Base-by-base conservation (phyloP, 1,140 invertebrate genomes). In the Drosophila athabasca region DNA sequence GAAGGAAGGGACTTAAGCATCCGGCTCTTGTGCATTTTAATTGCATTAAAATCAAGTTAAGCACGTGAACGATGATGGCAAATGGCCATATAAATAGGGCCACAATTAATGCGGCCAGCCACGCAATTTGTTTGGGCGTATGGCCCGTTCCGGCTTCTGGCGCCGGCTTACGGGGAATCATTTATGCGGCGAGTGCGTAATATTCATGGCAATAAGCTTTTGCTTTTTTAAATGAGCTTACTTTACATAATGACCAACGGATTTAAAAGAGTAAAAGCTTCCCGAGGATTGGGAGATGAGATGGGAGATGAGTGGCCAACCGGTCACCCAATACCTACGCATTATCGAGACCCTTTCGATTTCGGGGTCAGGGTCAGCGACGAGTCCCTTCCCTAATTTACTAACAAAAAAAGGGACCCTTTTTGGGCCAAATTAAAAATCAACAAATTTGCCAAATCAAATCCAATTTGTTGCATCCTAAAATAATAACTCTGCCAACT, bases 381-480 rank as follows among this genome's bases (percentile, higher is more conserved):
- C 15, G 24, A 3, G 53, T 60, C 39, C 59, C 3, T 39, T 60
- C 39, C 59, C 51, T 87, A 76, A 81, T 87, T 87, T 77, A 77
- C 72, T 74, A 74, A n/a, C n/a, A n/a, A 45, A 53, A 51, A 55
- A 22, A 11, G 46, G 64, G 44, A 60, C 58, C 62, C 35, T 13
- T 51, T 39, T 55, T n/a, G 51, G 52, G 61, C 44, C 44, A 76
- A 87, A 87, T 84, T 84, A 81, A 81, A 84, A 84, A 77, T 70
- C 84, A 84, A 87, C 82, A 87, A 84, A 81, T 81, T 74, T 75
- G 70, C 73, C 68, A 79, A 74, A 84, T 87, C 62, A 62, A 87
- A 84, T 81, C 78, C 77, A 81, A 74, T 81, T 87, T 70, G 53
- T 51, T 49, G 50, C 57, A 45, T 64, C 82, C 82, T 81, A 66